Percentiles rank a stretch among this genome's conserved stretches.
Evolutionary conservation across 1,140 invertebrate species (phyloP).

Genomic region (Metopolophium dirhodum): DNA sequence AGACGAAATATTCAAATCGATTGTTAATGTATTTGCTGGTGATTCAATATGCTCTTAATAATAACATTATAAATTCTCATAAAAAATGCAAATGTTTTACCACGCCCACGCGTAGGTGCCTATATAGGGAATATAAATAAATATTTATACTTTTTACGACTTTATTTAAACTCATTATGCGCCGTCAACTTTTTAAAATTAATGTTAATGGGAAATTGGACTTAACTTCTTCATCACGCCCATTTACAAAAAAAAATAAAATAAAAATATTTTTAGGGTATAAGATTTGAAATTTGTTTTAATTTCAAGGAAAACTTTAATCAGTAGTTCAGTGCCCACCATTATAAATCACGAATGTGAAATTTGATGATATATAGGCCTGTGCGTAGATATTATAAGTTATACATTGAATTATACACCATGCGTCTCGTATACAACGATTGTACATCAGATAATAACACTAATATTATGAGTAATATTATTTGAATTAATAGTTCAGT

Average conservation of each 20-base stretch:
- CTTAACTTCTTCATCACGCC: neutral
- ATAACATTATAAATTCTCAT: neutral
- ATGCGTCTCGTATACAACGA: neutral
- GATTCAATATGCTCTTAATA: neutral
- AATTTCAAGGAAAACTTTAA: neutral
- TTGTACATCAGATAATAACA: slow-evolving; percentile 17
- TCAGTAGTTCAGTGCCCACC: neutral
- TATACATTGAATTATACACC: neutral
- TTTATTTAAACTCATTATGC: neutral
- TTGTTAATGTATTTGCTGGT: neutral
- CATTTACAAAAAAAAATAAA: neutral
- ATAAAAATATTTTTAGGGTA: neutral
- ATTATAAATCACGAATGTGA: neutral
- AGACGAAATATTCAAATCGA: neutral
- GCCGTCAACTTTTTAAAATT: neutral
- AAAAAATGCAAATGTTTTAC: neutral
- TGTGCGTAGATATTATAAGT: neutral
- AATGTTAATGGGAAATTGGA: neutral
- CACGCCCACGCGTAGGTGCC: neutral
- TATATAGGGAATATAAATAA: neutral
- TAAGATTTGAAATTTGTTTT: neutral
- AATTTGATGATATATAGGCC: neutral
- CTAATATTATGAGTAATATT: neutral
- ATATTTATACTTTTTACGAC: neutral
- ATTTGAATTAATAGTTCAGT: neutral